A percentile compares a stretch with the other conserved stretches of the same genome.
These are phyloP conservation scores for Drosophila testacea DNA, from an alignment of 2,888 invertebrate species.

Conservation along the genomic window DNA sequence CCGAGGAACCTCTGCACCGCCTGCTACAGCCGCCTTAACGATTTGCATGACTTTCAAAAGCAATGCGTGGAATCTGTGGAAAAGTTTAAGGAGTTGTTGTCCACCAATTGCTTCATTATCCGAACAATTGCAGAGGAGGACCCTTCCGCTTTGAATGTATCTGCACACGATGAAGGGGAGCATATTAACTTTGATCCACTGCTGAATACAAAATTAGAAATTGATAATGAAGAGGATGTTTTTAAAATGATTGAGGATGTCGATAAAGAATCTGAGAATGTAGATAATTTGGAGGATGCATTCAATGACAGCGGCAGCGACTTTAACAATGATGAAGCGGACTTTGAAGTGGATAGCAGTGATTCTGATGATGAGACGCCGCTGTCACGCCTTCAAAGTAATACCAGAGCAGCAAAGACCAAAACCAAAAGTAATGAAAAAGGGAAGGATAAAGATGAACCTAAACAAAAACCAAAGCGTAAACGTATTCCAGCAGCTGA, in stretches of 20 bases:
- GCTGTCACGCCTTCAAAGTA: conserved; percentile 51
- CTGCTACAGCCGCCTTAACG: conserved; percentile 77
- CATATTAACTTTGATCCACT: conserved; percentile 77
- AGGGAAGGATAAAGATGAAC: conserved; percentile 18
- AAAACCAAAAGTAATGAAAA: conserved; percentile 13
- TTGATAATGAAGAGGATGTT: conserved; percentile 82
- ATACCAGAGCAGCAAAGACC: conserved; percentile 5
- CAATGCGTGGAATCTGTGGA: conserved; percentile 76
- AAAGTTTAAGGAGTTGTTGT: conserved; percentile 71
- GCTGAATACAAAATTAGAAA: conserved; percentile 77
- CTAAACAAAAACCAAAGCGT: conserved; percentile 48
- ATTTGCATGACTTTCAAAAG: conserved; percentile 80
- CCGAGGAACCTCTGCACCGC: conserved; percentile 75
- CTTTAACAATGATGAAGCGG: conserved; percentile 50
- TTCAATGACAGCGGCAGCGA: conserved; percentile 53
- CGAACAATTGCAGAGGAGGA: neutral
- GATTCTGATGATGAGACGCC: conserved; percentile 74
- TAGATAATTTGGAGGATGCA: conserved; percentile 26
- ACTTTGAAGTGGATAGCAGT: conserved; percentile 58
- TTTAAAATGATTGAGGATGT: conserved; percentile 81
- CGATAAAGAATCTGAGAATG: conserved; percentile 70
- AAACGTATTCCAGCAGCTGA: conserved; percentile 63
- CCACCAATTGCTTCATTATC: conserved; percentile 32
- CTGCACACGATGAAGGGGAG: conserved; percentile 60
- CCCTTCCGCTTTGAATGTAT: neutral